Base-by-base conservation (phyloP, 2,888 invertebrate species). In the Invenusta paracnida region DNA sequence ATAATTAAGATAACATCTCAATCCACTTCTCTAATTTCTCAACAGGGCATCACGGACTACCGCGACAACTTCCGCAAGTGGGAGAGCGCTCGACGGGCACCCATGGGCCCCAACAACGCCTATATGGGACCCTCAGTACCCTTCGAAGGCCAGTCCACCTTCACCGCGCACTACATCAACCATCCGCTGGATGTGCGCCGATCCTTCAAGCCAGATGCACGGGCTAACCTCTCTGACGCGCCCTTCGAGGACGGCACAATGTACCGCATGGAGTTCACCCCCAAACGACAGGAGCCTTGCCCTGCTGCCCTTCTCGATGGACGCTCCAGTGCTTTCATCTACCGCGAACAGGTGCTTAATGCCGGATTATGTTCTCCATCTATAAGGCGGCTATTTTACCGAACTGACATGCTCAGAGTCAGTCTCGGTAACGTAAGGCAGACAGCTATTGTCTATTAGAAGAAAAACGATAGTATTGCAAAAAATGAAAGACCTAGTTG, bases 121-220 rank as follows among this genome's bases (percentile, higher is more conserved):
- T 91, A 91, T 87, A 87, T 88, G 29, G 89, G 91, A 29, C 90
- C 89, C 30, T 88, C 87, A 13, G 90, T 89, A n/a, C 91, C 91
- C 81, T 92, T 92, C 88, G 90, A 91, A 86, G 91, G 91, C 30
- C 87, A 88, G 30, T 88, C 91, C 17, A 91, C 90, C 29, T 89
- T 90, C 86, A 89, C 89, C 86, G 88, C 89, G 73, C 90, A 91
- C 87, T 91, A 88, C 87, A 87, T 89, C 83, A 88, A 88, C 23
- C 89, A 91, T 29, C 87, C 87, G 17, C 82, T 88, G 5, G 87
- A 87, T 23, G 88, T 87, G 0, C 86, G 88, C 0, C 87, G 87
- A 82, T 89, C 89, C 87, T 89, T 88, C 87, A 89, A 89, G 85
- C 90, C 90, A 17, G 88, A 88, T 30, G 87, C 87, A 23, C 67